Evolutionary conservation across 1,140 invertebrate species (phyloP).

Genomic region (Lordiphosa mommai): DNA sequence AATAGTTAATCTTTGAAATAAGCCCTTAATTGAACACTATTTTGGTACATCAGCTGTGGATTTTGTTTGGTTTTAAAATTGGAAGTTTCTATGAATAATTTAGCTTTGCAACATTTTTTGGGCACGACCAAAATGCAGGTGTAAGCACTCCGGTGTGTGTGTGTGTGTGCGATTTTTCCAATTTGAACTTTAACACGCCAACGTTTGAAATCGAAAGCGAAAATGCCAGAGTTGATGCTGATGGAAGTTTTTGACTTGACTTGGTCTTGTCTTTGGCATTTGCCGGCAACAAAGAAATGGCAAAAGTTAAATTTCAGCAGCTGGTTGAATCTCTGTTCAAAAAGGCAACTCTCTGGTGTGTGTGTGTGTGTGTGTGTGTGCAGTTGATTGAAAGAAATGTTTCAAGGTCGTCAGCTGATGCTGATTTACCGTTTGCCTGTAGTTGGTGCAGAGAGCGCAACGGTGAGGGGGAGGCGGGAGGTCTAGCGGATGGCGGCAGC

Average conservation of each 20-base stretch:
- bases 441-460: neutral
- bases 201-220: slow-evolving; percentile 21
- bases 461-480: neutral
- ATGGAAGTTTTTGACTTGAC: slow-evolving; percentile 29
- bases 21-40: too few species aligned
- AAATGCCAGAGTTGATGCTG: slow-evolving; percentile 58
- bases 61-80: slow-evolving; percentile 13
- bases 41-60: neutral
- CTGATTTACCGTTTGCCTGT: slow-evolving; percentile 1
- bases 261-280: slow-evolving; percentile 43
- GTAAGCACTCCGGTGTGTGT: slow-evolving; percentile 3
- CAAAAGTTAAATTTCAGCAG: slow-evolving; percentile 58
- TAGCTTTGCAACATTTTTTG: slow-evolving; percentile 23
- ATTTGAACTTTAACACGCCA: slow-evolving; percentile 71
- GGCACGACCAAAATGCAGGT: slow-evolving; percentile 31
- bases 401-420: slow-evolving; percentile 61
- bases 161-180: slow-evolving; percentile 21
- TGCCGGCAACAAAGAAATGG: slow-evolving; percentile 69
- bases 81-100: slow-evolving; percentile 5
- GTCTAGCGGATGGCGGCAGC: neutral
- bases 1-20: too few species aligned
- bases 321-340: slow-evolving; percentile 4
- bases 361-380: neutral
- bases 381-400: slow-evolving; percentile 47
- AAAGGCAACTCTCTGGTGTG: neutral